Evolutionary conservation across 2,888 invertebrate species (phyloP), one percentile per base, ranked within the genome.

Genomic region (Cantharis rustica): DNA sequence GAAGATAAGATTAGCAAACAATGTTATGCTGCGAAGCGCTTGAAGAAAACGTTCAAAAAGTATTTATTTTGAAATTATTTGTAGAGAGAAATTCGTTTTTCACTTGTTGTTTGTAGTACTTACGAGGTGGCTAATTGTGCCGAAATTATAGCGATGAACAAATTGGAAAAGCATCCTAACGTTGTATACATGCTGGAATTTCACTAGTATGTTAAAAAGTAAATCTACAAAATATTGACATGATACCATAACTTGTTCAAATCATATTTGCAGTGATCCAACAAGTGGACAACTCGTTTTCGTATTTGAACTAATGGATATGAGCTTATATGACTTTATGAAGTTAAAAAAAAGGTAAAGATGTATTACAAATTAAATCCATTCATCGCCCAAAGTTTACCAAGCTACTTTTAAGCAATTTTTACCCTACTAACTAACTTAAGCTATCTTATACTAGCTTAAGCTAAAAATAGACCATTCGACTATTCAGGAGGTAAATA

Each of bases 291-390:
- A 90, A 81, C 88, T 93, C 66, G 90, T 91, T 16, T 88, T 93
- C 73, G 90, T 93, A 71, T 93, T 93, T 84, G 93, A 93, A 84
- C 85, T 93, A 69, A 93, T 93, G 93, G 93, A 93, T 81, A 91
- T 92, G 91, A 93, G 92, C 84, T 88, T 93, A 80, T 92, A 92
- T 85, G 93, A 93, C 82, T 88, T 91, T 80, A 90, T 93, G 80
- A 90, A 90, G 86, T 88, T 89, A 83, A 87, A 89, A 83, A 89
- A 88, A 83, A 87, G 88, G 88, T 89, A 85, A 79, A 70, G 64
- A 80, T 31, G n/a, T 13, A 31, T 31, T 31, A 31, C 31, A 31
- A 31, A n/a, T n/a, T 47, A n/a, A 47, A 23, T 23, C 4, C 7
- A 23, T 23, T 17, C n/a, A n/a, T n/a, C n/a, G n/a, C n/a, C n/a